Conservation (phyloP, 2,888 invertebrate genomes). For the Polietes domitor region DNA sequence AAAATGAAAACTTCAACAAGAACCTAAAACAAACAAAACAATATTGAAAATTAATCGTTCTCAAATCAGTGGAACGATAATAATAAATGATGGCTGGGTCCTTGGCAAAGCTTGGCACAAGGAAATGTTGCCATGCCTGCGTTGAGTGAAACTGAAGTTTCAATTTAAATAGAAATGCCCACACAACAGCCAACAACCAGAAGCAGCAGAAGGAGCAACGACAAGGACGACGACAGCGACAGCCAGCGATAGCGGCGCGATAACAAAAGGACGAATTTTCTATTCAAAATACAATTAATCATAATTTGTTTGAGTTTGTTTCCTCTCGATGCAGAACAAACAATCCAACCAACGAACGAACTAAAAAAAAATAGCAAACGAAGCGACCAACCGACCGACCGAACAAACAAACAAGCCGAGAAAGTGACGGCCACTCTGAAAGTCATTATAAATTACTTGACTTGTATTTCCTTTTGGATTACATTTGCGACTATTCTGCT, state of each 20-base stretch:
- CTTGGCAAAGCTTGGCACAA: not conserved
- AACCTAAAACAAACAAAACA: slow-evolving; percentile 45
- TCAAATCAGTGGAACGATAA: not conserved
- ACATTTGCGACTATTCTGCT: not conserved
- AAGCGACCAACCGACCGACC: not conserved
- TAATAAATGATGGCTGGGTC: not conserved
- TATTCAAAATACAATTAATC: slow-evolving; percentile 13
- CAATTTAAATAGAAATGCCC: not conserved
- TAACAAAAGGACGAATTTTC: not conserved
- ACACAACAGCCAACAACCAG: not conserved
- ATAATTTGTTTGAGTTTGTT: slow-evolving; percentile 35
- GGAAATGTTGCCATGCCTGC: not conserved
- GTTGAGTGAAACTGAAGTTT: not conserved
- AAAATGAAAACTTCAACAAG: not conserved
- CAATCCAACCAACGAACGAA: not conserved
- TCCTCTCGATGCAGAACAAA: not conserved
- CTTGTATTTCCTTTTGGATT: slow-evolving; percentile 33
- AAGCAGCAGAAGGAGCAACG: too few species aligned
- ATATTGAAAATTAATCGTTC: slow-evolving; percentile 58
- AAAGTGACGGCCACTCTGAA: slow-evolving; percentile 1
- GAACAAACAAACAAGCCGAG: not conserved
- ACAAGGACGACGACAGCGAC: not conserved
- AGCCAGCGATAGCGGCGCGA: not conserved
- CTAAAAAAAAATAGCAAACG: not conserved
- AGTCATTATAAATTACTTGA: slow-evolving; percentile 32